A percentile compares a stretch with the other conserved stretches of the same genome.
Evolutionary conservation across 2,888 invertebrate genomes (phyloP).

Genomic region (Acholoe squamosa): DNA sequence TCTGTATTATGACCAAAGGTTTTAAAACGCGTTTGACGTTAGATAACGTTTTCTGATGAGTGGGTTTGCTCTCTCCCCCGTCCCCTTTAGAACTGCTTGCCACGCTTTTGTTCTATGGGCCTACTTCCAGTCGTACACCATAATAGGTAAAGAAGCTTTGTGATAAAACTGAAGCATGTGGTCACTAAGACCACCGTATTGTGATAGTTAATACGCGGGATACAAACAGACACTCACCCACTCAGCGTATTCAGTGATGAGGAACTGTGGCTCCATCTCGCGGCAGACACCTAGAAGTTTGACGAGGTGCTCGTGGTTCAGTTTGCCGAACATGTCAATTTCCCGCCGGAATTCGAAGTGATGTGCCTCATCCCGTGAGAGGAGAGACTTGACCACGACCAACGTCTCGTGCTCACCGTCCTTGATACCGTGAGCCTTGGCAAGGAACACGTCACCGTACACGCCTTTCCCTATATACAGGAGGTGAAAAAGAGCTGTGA

Average conservation of each 20-base stretch:
- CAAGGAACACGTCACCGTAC: slow-evolving; percentile 95
- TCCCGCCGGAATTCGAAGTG: slow-evolving; percentile 92
- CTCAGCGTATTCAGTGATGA: slow-evolving; percentile 95
- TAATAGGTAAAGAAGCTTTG: no score
- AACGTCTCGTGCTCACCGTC: slow-evolving; percentile 79
- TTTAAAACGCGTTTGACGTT: no score
- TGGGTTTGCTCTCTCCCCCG: no score
- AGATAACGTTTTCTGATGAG: no score
- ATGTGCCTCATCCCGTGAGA: slow-evolving; percentile 78
- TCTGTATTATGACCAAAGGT: no score
- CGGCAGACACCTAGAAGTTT: slow-evolving; percentile 91
- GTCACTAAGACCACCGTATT: no score
- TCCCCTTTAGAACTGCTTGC: no score
- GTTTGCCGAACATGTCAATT: slow-evolving; percentile 91
- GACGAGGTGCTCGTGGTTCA: slow-evolving; percentile 90
- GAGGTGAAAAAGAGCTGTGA: not conserved
- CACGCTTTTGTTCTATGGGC: no score
- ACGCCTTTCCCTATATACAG: slow-evolving; percentile 92
- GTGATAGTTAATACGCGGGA: no score
- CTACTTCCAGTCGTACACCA: no score
- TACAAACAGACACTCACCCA: slow-evolving; percentile 87
- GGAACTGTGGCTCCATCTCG: slow-evolving; percentile 90
- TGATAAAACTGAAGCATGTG: no score
- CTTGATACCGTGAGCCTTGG: slow-evolving; percentile 86
- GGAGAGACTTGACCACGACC: slow-evolving; percentile 82